A percentile compares a stretch with the other conserved stretches of the same genome.
Conservation (phyloP, 2,113 vertebrate species). For the Festucalex cinctus region DNA sequence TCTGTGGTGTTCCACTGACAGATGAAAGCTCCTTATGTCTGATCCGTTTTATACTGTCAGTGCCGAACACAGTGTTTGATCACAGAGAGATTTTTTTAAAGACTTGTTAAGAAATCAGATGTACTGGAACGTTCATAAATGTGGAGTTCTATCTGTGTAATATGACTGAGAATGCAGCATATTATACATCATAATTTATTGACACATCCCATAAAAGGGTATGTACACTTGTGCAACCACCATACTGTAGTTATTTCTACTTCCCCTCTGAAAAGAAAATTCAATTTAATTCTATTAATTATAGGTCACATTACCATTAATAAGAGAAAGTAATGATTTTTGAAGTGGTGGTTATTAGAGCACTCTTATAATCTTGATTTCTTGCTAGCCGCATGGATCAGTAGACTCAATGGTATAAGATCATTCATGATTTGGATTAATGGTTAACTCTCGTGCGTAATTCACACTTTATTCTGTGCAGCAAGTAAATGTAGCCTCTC, state of each 20-base stretch:
- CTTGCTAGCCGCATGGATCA: not conserved
- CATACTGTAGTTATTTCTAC: too few species aligned
- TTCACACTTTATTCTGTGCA: not conserved
- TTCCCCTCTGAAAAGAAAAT: too few species aligned
- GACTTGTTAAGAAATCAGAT: not conserved
- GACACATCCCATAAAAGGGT: too few species aligned
- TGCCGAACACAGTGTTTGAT: not conserved
- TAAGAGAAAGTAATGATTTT: not conserved
- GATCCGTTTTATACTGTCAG: not conserved
- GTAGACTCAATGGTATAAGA: not conserved
- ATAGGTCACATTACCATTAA: too few species aligned
- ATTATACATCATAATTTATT: too few species aligned
- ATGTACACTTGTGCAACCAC: too few species aligned
- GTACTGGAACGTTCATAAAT: not conserved
- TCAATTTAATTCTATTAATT: too few species aligned
- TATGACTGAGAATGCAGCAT: not conserved
- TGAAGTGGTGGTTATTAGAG: not conserved
- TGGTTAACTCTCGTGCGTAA: not conserved
- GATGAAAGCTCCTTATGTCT: not conserved
- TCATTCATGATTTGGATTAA: not conserved
- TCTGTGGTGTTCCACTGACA: constrained; percentile 10
- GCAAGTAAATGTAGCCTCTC: not conserved
- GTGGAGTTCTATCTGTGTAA: not conserved
- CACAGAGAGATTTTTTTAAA: not conserved
- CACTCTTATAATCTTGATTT: not conserved